A percentile compares a stretch with the other conserved stretches of the same genome.
Evolutionary conservation across 2,113 vertebrate genomes (phyloP).

Genomic region (Halcyon malimbica): DNA sequence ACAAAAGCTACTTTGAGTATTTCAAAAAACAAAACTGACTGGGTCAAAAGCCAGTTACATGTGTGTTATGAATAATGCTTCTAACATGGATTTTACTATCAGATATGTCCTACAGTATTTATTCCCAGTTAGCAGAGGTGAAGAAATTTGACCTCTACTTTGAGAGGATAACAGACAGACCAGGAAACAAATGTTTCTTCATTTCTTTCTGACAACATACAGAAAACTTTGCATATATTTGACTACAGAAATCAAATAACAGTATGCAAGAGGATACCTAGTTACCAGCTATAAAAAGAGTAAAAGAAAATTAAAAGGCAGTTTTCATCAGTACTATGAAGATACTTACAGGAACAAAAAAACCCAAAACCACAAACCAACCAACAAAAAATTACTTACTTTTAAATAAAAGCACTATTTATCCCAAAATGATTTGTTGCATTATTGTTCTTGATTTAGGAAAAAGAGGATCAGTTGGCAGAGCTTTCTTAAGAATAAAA

Average conservation of each 20-base stretch:
- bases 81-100: not conserved
- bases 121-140: not conserved
- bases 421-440: not conserved
- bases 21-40: not conserved
- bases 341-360: not conserved
- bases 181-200: not conserved
- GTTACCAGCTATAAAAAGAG: not conserved
- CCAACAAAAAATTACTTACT: too few relatives aligned
- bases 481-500: not conserved
- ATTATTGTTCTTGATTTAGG: not conserved
- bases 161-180: not conserved
- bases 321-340: not conserved
- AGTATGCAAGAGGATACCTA: not conserved
- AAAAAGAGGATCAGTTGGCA: not conserved
- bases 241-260: not conserved
- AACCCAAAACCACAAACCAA: rapidly evolving
- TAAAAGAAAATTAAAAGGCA: not conserved
- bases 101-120: not conserved
- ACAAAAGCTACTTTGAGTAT: not conserved
- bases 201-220: not conserved
- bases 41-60: not conserved
- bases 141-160: not conserved
- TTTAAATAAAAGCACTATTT: not conserved
- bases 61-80: not conserved
- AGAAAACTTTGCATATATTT: not conserved